A percentile compares a stretch with the other conserved stretches of the same genome.
These are phyloP conservation scores for Homarus gammarus DNA, from an alignment of 2,888 invertebrate species.

Conservation along the genomic window DNA sequence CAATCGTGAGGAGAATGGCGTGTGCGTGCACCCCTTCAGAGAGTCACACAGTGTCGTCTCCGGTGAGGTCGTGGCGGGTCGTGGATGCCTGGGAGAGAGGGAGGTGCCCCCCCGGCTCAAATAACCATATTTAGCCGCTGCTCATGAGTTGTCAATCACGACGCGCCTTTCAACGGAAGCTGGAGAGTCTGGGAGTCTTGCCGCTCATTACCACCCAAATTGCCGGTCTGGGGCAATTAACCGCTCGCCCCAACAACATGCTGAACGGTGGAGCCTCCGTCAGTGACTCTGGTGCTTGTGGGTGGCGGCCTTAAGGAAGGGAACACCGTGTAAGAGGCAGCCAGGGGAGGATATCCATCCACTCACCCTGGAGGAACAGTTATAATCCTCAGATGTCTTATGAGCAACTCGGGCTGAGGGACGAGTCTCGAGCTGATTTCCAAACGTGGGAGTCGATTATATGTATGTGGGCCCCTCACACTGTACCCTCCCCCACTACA, in stretches of 20 bases:
- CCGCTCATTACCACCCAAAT: slow-evolving; percentile 27
- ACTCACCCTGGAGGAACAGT: slow-evolving; percentile 1
- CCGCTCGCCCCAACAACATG: slow-evolving; percentile 3
- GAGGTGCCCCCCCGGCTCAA: slow-evolving; percentile 2
- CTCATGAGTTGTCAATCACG: slow-evolving; percentile 58
- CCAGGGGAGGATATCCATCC: neutral
- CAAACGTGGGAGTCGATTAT: neutral
- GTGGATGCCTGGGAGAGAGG: neutral
- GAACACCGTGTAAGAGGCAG: no score
- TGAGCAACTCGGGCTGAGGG: slow-evolving; percentile 10
- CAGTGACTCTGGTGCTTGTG: neutral
- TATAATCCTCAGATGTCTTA: slow-evolving; percentile 21
- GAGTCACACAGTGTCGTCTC: no score
- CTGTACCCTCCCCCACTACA: no score
- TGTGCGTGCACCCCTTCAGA: no score
- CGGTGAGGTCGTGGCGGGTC: neutral
- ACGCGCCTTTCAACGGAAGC: slow-evolving; percentile 53
- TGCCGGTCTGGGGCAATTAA: slow-evolving; percentile 27
- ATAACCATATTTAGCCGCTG: slow-evolving; percentile 39
- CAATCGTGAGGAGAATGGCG: no score
- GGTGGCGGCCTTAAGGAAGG: neutral
- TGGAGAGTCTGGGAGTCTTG: slow-evolving; percentile 20
- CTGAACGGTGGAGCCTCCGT: neutral
- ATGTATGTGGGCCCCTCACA: no score
- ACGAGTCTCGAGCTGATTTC: neutral